These are phyloP conservation scores for Encarsia formosa DNA, from an alignment of 2,888 invertebrate species.

Conservation along the genomic window DNA sequence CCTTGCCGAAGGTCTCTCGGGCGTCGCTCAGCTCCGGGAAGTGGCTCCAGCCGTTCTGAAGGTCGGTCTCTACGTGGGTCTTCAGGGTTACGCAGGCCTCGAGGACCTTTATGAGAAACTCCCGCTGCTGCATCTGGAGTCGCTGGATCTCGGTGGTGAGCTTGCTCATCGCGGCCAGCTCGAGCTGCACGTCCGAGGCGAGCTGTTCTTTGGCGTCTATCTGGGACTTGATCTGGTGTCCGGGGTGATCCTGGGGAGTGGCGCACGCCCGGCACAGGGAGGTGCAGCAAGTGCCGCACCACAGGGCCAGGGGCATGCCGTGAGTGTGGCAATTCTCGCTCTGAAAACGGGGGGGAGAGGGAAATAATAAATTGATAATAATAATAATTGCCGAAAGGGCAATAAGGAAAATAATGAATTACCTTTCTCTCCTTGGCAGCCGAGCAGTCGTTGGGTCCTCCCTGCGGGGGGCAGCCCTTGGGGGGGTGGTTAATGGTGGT, in stretches of 20 bases:
- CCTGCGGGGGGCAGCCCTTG: too few relatives aligned
- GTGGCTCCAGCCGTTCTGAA: slow-evolving; percentile 65
- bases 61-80: slow-evolving; percentile 70
- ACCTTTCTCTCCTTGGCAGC: slow-evolving; percentile 53
- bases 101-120: slow-evolving; percentile 67
- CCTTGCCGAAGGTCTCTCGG: slow-evolving; percentile 60
- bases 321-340: slow-evolving; percentile 68
- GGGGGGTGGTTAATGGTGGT: too few relatives aligned
- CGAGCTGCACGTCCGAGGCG: slow-evolving; percentile 61
- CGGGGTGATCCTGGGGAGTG: slow-evolving; percentile 62
- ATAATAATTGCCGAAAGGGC: not conserved
- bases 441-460: slow-evolving; percentile 51
- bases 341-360: slow-evolving; percentile 31
- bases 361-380: not conserved
- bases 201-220: slow-evolving; percentile 65
- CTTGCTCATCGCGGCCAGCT: slow-evolving; percentile 66
- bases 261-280: slow-evolving; percentile 67
- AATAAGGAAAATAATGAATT: not conserved
- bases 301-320: slow-evolving; percentile 67
- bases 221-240: slow-evolving; percentile 66
- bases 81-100: slow-evolving; percentile 72
- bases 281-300: slow-evolving; percentile 66
- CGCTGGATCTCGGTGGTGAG: slow-evolving; percentile 68
- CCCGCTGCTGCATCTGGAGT: slow-evolving; percentile 66
- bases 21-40: slow-evolving; percentile 64